Evolutionary conservation across 1,140 invertebrate species (phyloP).

Genomic region (Holcopasites calliopsidis): DNA sequence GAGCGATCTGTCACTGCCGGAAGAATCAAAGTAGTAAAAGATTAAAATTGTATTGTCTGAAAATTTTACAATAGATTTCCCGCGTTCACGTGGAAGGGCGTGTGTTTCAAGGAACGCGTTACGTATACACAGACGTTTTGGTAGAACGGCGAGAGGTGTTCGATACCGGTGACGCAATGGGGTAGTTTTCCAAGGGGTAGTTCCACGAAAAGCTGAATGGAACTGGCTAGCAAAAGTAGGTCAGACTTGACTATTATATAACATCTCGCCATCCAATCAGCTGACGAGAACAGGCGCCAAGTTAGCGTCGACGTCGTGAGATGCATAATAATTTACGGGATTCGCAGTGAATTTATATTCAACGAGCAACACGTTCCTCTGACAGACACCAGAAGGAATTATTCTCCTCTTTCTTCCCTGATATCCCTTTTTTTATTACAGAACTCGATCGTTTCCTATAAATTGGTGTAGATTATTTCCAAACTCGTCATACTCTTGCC

Average conservation of each 20-base stretch:
- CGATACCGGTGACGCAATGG: conserved; percentile 69
- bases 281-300: conserved; percentile 23
- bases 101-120: no score
- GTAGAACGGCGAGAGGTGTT: conserved; percentile 57
- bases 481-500: no score
- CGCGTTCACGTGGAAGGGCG: no score
- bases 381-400: no score
- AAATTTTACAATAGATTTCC: no score
- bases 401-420: no score
- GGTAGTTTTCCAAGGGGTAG: conserved; percentile 38
- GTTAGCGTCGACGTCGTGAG: conserved; percentile 24
- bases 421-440: no score
- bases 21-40: background rate
- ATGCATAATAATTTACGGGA: background rate
- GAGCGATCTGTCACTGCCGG: no score
- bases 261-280: conserved; percentile 49
- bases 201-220: conserved; percentile 71
- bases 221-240: conserved; percentile 64
- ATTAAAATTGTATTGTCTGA: no score
- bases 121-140: conserved; percentile 24
- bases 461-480: no score
- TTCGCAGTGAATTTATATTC: background rate
- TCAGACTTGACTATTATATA: conserved; percentile 56
- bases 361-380: background rate
- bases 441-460: no score